Base-by-base conservation (phyloP, 1,140 invertebrate genomes). In the Leptinotarsa defecta region DNA sequence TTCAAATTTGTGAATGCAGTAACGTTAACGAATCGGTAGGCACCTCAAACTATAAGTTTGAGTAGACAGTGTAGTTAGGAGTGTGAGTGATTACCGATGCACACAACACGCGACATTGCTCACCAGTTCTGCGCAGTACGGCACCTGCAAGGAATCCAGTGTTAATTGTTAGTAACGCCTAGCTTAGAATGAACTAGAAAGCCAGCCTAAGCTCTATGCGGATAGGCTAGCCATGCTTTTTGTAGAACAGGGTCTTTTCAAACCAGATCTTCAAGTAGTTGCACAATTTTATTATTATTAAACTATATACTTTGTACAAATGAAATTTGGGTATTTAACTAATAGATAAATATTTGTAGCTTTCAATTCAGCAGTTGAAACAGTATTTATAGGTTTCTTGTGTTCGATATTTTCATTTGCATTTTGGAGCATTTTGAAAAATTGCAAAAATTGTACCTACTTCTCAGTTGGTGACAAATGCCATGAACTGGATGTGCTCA, bases 31-130 rank as follows among this genome's bases (percentile, higher is more conserved):
- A 15, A 24, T 19, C 17, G 64, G 13, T 13, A 34, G 69, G 48
- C 69, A 19, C 20, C 69, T 57, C 69, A 52, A 71, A 71, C 69
- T 43, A 48, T 52, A 57, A 19, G 69, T 71, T 71, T 48, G 48
- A 71, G 69, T 71, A 57, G 81, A 80, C 79, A 88, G 88, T 89
- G 87, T 88, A 86, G 57, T 64, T 73, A 73, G 71, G 71, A 73
- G 71, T 73, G 71, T 73, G 71, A 65, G 89, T 88, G 89, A 89
- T 94, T 94, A 94, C 93, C 93, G 92, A 94, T 93, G 92, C 92
- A 94, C 92, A 94, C 92, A 94, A 94, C 91, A 93, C 92, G 92
- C 92, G 91, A 91, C 91, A 94, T 94, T 94, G 92, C 93, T 94
- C 92, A 94, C 92, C 92, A 93, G 91, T 92, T 93, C 92, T 90